phyloP scores from a whole-genome alignment of 2,113 vertebrate species.

The Amblyopsis rosae region DNA sequence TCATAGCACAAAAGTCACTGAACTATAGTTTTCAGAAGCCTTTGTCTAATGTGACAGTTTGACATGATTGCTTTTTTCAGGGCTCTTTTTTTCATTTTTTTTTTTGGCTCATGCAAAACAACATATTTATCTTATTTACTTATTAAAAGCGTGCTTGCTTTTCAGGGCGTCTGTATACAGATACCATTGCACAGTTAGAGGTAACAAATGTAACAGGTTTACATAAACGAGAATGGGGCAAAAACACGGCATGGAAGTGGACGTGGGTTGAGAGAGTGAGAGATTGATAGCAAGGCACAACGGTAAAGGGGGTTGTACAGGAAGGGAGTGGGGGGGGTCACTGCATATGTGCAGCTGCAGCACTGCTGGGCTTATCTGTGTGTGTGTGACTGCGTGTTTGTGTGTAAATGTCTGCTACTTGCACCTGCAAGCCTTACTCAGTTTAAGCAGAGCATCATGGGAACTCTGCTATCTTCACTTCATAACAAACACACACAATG shows the following conservation, averaged over 20 bases:
- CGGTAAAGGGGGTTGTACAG: slow-evolving; percentile 16
- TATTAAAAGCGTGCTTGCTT: too few relatives aligned
- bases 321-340: slow-evolving; percentile 9
- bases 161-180: too few relatives aligned
- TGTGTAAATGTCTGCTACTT: slow-evolving; percentile 43
- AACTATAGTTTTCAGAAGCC: too few relatives aligned
- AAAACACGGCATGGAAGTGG: not conserved
- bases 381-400: slow-evolving; percentile 19
- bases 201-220: too few relatives aligned
- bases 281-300: slow-evolving; percentile 17
- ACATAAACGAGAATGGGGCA: too few relatives aligned
- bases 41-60: too few relatives aligned
- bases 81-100: too few relatives aligned
- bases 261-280: slow-evolving; percentile 25
- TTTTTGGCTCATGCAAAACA: too few relatives aligned
- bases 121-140: too few relatives aligned
- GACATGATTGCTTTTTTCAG: too few relatives aligned
- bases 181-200: too few relatives aligned
- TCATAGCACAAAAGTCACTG: too few relatives aligned
- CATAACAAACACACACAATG: slow-evolving; percentile 23
- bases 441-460: slow-evolving; percentile 46
- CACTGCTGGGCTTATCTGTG: slow-evolving; percentile 13
- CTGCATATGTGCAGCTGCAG: slow-evolving; percentile 40
- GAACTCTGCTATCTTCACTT: slow-evolving; percentile 29
- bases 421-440: slow-evolving; percentile 61